Evolutionary conservation across 1,140 invertebrate genomes (phyloP).

Genomic region (Drosophila burlai): DNA sequence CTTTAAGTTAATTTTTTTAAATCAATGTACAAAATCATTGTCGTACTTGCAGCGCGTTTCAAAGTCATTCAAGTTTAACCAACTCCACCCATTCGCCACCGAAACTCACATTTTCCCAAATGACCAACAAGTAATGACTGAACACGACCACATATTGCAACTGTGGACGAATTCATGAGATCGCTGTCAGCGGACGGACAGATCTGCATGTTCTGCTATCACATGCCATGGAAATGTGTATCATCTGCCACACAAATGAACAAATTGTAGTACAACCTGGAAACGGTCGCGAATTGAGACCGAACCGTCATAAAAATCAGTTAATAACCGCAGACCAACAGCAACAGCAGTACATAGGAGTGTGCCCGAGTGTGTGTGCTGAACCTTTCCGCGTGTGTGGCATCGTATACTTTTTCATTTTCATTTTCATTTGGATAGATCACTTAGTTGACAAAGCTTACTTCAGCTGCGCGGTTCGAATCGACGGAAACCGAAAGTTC

Average conservation of each 20-base stretch:
- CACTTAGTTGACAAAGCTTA: conserved; percentile 67
- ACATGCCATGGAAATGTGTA: conserved; percentile 32
- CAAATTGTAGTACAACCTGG: conserved; percentile 46
- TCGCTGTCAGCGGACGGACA: conserved; percentile 21
- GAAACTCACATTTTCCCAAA: conserved; percentile 39
- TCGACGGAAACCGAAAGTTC: conserved; percentile 53
- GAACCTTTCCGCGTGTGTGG: conserved; percentile 29
- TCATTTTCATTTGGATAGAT: conserved; percentile 63
- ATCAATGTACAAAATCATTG: not conserved
- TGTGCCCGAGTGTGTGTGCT: not conserved
- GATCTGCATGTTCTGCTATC: conserved; percentile 40
- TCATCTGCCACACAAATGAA: conserved; percentile 28
- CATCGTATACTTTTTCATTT: conserved; percentile 35
- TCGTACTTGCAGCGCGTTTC: not conserved
- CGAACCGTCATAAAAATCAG: conserved; percentile 76
- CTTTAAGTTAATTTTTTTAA: not conserved
- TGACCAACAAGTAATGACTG: conserved; percentile 2
- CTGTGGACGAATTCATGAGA: conserved; percentile 25
- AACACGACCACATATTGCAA: conserved; percentile 33
- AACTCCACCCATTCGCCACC: conserved; percentile 2
- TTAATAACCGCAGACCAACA: conserved; percentile 57
- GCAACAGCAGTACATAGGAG: conserved; percentile 16
- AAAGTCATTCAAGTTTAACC: not conserved
- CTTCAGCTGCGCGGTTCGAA: conserved; percentile 57
- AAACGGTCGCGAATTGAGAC: conserved; percentile 76